Percentiles rank a stretch among this genome's conserved stretches.
phyloP scores from a whole-genome alignment of 2,888 invertebrate genomes.

The Apodemia zela region DNA sequence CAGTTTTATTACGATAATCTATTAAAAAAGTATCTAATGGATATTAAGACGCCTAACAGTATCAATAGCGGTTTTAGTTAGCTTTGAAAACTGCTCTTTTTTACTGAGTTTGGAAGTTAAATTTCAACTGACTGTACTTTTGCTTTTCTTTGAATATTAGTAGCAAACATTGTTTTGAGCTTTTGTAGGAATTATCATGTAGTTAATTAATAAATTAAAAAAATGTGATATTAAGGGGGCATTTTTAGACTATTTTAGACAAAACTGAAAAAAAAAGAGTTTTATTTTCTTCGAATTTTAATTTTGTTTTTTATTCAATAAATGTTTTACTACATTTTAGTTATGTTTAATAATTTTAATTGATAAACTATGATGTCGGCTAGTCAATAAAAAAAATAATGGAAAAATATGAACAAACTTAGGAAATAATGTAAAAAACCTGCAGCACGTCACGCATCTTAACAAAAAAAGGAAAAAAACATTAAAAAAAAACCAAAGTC shows the following conservation, averaged over 20 bases:
- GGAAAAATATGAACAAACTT: neutral
- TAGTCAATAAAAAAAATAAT: neutral
- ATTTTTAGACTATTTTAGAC: too few relatives aligned
- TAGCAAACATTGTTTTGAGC: too few relatives aligned
- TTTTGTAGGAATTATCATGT: too few relatives aligned
- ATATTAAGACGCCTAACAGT: neutral
- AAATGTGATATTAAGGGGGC: too few relatives aligned
- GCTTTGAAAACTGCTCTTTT: neutral
- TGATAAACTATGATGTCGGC: neutral
- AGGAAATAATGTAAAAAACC: neutral
- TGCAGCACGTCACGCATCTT: too few relatives aligned
- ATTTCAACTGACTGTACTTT: neutral
- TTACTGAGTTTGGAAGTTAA: neutral
- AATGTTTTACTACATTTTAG: neutral
- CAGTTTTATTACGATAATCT: too few relatives aligned
- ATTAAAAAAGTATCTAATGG: too few relatives aligned
- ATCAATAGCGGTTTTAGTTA: neutral
- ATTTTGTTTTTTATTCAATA: neutral
- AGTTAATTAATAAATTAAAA: too few relatives aligned
- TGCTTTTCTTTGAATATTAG: constrained; percentile 3
- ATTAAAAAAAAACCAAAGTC: too few relatives aligned
- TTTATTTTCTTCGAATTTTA: constrained; percentile 9
- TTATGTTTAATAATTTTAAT: neutral
- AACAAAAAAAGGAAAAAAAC: too few relatives aligned
- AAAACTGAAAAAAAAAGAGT: too few relatives aligned